Base-by-base conservation (phyloP, 2,888 invertebrate genomes). In the Dryococelus australis region DNA sequence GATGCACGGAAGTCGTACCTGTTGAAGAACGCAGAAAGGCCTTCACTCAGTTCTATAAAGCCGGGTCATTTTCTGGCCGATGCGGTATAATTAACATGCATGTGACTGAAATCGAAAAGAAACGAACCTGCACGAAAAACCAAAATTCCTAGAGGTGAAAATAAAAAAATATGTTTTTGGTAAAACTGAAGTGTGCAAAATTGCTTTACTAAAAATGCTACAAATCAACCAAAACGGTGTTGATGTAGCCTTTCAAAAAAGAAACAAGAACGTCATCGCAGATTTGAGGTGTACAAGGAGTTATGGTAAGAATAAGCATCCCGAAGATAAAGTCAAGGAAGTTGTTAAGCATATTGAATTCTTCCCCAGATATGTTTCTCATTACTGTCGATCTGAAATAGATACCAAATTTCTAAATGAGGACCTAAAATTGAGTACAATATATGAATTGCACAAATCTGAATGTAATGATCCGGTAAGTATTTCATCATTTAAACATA, bases 351-450 rank as follows among this genome's bases (percentile, higher is more conserved):
- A 65, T 65, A 65, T 65, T 65, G 20, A 65, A 12, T 65, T 16
- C 65, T 65, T 65, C 16, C 65, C 65, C 65, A 65, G 65, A 65
- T 65, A 65, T 65, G 65, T 65, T 65, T 65, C 65, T 65, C 65
- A 65, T 65, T 65, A 65, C 16, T 65, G 65, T 65, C 65, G 65
- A 65, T 8, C 65, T 65, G 65, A 65, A 8, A 65, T 16, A 12
- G 65, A 65, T 65, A 16, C 65, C 20, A 65, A 65, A 24, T 65
- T 65, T 65, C 65, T 65, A 12, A 65, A 65, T 65, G 13, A 65
- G 65, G 65, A 65, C 65, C 16, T 65, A 65, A 65, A 65, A 12
- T 16, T 65, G 65, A 65, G 65, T 65, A 65, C 65, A 65, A 20
- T 65, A 6, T 65, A 65, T 65, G 65, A 65, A 65, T 65, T 65